Percentiles rank a stretch among this genome's conserved stretches.
Evolutionary conservation across 2,888 invertebrate species (phyloP).

Genomic region (Lasioglossum villosulum): DNA sequence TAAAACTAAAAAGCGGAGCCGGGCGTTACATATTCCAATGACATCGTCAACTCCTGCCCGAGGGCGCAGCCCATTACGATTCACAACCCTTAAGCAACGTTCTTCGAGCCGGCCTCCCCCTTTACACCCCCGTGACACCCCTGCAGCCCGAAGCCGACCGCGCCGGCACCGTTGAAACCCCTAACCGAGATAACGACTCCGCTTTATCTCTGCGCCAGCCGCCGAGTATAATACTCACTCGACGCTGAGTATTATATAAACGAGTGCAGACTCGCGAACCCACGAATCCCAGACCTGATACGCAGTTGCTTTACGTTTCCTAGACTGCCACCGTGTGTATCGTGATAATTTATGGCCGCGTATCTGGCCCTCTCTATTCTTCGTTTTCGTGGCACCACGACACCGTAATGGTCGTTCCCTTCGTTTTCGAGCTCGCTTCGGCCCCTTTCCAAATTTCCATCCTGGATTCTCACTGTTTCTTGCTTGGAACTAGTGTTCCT

Average conservation of each 20-base stretch:
- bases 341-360: constrained; percentile 37
- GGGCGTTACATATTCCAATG: constrained; percentile 62
- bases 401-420: constrained; percentile 9
- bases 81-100: constrained; percentile 72
- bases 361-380: constrained; percentile 18
- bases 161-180: constrained; percentile 62
- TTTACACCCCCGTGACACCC: background rate
- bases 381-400: constrained; percentile 26
- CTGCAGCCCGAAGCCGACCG: constrained; percentile 17
- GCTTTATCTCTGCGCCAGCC: constrained; percentile 73
- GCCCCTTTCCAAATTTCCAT: background rate
- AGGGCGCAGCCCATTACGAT: constrained; percentile 72
- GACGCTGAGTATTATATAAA: constrained; percentile 63
- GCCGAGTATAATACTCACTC: constrained; percentile 67
- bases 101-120: constrained; percentile 53
- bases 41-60: constrained; percentile 69
- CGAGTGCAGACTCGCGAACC: constrained; percentile 52
- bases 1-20: constrained; percentile 52
- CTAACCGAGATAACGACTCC: constrained; percentile 75
- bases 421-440: constrained; percentile 5
- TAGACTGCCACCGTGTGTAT: background rate
- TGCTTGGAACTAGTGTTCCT: too few species aligned
- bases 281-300: constrained; percentile 49
- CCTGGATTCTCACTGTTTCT: background rate
- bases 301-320: constrained; percentile 25